A percentile compares a stretch with the other conserved stretches of the same genome.
Evolutionary conservation across 2,888 invertebrate genomes (phyloP).

Genomic region (Dynastes grantii): DNA sequence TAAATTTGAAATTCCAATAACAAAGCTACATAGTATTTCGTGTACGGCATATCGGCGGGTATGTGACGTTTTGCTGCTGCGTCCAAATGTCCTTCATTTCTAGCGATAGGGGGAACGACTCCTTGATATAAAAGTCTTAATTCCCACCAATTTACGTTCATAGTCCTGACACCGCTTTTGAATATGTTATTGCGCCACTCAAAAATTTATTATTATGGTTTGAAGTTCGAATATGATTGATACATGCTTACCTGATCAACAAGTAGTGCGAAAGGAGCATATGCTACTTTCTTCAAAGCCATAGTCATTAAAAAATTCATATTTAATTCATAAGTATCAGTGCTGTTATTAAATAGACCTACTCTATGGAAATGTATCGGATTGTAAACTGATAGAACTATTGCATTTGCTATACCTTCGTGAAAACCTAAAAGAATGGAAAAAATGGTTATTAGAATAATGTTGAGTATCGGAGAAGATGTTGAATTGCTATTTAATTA

Average conservation of each 20-base stretch:
- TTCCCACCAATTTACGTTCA: constrained; percentile 84
- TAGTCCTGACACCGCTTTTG: constrained; percentile 77
- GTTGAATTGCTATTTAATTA: no score
- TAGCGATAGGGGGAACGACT: constrained; percentile 79
- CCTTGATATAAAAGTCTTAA: constrained; percentile 82
- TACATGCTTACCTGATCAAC: constrained; percentile 79
- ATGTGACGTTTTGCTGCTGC: constrained; percentile 89
- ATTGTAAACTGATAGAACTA: constrained; percentile 84
- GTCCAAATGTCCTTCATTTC: constrained; percentile 86
- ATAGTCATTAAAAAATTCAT: constrained; percentile 86
- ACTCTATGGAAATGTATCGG: constrained; percentile 83
- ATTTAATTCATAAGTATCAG: constrained; percentile 79
- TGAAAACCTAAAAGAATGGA: constrained; percentile 79
- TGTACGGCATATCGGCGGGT: constrained; percentile 81
- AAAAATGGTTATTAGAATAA: no score
- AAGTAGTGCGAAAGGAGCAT: constrained; percentile 85
- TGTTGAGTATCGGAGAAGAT: no score
- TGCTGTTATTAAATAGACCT: constrained; percentile 80
- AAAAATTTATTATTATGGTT: constrained; percentile 55
- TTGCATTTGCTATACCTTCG: constrained; percentile 88
- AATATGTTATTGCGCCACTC: constrained; percentile 89
- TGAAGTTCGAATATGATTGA: not conserved
- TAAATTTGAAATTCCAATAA: constrained; percentile 90
- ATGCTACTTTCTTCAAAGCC: constrained; percentile 85
- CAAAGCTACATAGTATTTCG: constrained; percentile 87